These are phyloP conservation scores for Taxidea taxus DNA, from an alignment of 2,113 vertebrate genomes.

Conservation along the genomic window DNA sequence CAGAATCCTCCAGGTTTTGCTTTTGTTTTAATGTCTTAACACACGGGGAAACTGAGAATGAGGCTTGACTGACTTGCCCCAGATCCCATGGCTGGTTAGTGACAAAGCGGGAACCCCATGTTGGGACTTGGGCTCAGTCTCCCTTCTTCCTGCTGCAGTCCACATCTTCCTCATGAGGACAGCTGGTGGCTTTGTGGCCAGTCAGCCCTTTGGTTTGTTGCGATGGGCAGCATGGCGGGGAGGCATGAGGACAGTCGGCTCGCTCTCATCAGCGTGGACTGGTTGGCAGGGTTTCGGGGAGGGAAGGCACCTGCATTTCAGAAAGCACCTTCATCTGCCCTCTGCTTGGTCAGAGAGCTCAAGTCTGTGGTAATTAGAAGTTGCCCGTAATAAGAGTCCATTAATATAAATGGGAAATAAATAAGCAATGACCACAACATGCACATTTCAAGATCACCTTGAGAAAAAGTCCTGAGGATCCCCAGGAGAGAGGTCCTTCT, in stretches of 20 bases:
- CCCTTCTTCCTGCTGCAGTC: not conserved
- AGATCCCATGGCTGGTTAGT: not conserved
- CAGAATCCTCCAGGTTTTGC: not conserved
- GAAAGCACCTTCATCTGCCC: conserved; percentile 52
- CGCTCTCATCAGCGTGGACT: not conserved
- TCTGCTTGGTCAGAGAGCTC: conserved; percentile 30
- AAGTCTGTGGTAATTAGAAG: not conserved
- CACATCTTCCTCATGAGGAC: not conserved
- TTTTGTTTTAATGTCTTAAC: not conserved
- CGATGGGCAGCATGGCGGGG: not conserved
- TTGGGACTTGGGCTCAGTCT: not conserved
- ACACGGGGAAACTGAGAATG: not conserved
- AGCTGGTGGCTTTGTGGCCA: not conserved
- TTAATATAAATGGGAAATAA: conserved; percentile 78
- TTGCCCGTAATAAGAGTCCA: conserved; percentile 37
- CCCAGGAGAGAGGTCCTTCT: not conserved
- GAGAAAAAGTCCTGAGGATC: conserved; percentile 14
- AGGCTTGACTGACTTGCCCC: not conserved
- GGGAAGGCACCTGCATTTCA: not conserved
- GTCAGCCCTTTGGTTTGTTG: not conserved
- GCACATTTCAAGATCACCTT: conserved; percentile 57
- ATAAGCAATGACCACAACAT: conserved; percentile 63
- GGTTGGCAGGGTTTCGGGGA: not conserved
- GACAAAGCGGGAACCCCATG: not conserved
- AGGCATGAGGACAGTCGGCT: not conserved